phyloP scores from a whole-genome alignment of 2,797 vertebrate species.

The Trachurus trachurus region DNA sequence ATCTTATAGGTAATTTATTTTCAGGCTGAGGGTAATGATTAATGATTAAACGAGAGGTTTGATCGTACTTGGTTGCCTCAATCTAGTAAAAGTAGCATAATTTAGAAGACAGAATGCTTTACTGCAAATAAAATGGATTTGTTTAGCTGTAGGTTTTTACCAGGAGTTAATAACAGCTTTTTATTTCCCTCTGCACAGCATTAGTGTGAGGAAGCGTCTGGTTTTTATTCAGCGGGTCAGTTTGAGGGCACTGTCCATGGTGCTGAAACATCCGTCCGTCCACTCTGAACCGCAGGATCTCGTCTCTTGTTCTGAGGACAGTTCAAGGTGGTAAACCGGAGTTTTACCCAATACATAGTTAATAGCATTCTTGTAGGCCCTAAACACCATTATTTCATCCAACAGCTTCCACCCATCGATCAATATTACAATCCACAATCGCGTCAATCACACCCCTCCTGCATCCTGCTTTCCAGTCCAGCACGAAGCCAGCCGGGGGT shows the following conservation, averaged over 20 bases:
- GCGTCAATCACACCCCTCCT: constrained; percentile 72
- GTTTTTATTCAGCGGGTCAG: constrained; percentile 12
- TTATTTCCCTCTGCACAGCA: constrained; percentile 14
- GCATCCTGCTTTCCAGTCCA: constrained; percentile 54
- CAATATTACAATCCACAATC: constrained; percentile 82
- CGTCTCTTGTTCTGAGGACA: constrained; percentile 53
- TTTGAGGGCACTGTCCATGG: constrained; percentile 60
- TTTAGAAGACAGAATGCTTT: not conserved
- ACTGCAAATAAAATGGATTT: not conserved
- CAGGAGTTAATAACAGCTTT: not conserved
- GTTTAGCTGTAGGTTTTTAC: not conserved
- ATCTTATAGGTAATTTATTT: not conserved
- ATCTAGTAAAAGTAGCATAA: not conserved
- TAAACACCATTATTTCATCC: constrained; percentile 79
- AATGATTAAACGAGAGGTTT: not conserved
- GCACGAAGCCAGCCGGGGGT: constrained; percentile 42
- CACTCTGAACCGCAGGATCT: constrained; percentile 17
- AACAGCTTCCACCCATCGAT: constrained; percentile 77
- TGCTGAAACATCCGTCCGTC: constrained; percentile 58
- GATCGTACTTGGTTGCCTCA: not conserved
- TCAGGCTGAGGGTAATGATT: not conserved
- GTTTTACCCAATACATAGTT: constrained; percentile 64
- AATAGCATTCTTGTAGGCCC: constrained; percentile 70
- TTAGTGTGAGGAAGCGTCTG: not conserved
- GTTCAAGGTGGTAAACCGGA: constrained; percentile 66